Percentiles rank a stretch among this genome's conserved stretches.
Conservation (phyloP, 2,797 vertebrate genomes). For the Erithacus rubecula region DNA sequence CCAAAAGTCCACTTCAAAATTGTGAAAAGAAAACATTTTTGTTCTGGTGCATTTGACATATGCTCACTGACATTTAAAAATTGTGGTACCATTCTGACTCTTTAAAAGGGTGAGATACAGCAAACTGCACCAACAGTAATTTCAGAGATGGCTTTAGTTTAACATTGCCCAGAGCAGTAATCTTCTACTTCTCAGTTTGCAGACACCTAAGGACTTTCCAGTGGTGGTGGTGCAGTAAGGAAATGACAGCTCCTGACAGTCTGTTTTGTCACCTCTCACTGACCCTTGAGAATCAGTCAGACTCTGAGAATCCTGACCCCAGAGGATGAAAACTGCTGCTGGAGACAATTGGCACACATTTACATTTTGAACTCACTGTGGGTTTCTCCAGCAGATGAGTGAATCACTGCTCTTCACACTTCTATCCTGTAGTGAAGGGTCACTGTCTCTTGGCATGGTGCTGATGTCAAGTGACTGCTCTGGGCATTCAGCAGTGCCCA, state of each 20-base stretch:
- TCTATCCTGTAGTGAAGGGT: not conserved
- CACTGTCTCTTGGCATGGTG: rapidly evolving
- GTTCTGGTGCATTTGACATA: not conserved
- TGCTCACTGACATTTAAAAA: not conserved
- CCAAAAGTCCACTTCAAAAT: not conserved
- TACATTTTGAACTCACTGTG: not conserved
- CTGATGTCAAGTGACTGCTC: not conserved
- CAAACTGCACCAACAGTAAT: not conserved
- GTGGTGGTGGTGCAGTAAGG: not conserved
- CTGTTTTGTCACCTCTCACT: not conserved
- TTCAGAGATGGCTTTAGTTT: not conserved
- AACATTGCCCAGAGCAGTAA: not conserved
- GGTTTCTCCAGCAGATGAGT: not conserved
- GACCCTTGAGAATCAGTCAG: not conserved
- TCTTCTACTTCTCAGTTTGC: not conserved
- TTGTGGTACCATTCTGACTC: not conserved
- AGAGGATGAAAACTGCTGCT: not conserved
- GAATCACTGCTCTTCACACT: not conserved
- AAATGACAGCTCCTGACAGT: not conserved
- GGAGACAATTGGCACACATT: not conserved
- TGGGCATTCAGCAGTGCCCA: not conserved
- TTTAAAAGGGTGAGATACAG: not conserved
- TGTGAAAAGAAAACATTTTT: not conserved
- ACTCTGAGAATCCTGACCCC: not conserved
- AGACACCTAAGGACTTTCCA: not conserved